These are phyloP conservation scores for Campoplex nolae DNA, from an alignment of 2,888 invertebrate genomes.

Conservation along the genomic window DNA sequence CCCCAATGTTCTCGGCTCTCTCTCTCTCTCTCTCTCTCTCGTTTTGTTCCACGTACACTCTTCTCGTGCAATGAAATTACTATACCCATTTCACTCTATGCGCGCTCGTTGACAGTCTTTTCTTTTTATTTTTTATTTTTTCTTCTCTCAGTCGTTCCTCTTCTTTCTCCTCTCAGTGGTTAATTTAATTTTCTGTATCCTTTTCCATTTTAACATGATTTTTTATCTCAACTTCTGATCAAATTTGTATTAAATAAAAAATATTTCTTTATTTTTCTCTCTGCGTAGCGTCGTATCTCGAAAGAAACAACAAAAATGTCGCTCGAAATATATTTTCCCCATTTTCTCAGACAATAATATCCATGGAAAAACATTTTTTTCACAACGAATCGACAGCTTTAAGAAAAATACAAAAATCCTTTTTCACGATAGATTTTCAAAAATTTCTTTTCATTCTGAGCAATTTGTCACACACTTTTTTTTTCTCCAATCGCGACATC, in stretches of 20 bases:
- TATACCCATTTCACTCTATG: constrained; percentile 9
- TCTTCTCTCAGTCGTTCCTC: background rate
- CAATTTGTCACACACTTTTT: too few species aligned
- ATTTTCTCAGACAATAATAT: too few species aligned
- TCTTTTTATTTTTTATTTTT: background rate
- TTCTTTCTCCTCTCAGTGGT: background rate
- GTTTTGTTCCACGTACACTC: constrained; percentile 5
- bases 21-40: constrained; percentile 10
- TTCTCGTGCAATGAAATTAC: constrained; percentile 8
- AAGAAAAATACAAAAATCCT: background rate
- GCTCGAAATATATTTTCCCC: background rate
- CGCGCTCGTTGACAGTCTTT: constrained; percentile 7
- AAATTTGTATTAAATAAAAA: background rate
- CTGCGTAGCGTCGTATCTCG: background rate
- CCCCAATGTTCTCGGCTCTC: constrained; percentile 34
- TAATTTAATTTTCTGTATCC: background rate
- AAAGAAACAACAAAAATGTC: background rate
- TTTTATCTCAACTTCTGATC: background rate
- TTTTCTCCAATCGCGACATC: too few species aligned
- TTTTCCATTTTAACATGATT: background rate
- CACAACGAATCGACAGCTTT: background rate
- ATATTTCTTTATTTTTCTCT: too few species aligned
- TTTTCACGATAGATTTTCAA: background rate
- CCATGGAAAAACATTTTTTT: background rate
- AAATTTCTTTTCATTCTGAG: too few species aligned